Percentiles rank a stretch among this genome's conserved stretches.
These are phyloP conservation scores for Falcaria lacertinaria DNA, from an alignment of 2,888 invertebrate species.

Conservation along the genomic window DNA sequence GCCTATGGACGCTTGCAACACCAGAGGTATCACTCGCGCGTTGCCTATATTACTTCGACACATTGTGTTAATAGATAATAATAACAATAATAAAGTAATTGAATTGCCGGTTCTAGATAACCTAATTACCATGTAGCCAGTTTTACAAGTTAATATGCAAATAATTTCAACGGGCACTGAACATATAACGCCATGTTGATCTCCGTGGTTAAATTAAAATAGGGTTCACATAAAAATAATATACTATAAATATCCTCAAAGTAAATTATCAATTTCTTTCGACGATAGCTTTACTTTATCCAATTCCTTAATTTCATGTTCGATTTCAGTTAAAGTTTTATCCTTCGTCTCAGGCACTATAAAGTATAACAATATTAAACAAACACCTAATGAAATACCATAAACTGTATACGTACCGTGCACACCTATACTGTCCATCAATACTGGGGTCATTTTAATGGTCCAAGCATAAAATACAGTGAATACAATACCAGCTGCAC, in stretches of 20 bases:
- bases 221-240: neutral
- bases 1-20: too few relatives aligned
- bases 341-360: constrained; percentile 44
- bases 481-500: constrained; percentile 30
- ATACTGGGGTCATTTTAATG: constrained; percentile 34
- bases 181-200: too few relatives aligned
- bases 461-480: constrained; percentile 27
- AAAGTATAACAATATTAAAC: constrained; percentile 26
- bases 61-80: too few relatives aligned
- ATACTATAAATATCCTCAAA: neutral
- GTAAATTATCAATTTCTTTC: neutral
- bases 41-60: too few relatives aligned
- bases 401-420: constrained; percentile 32
- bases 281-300: neutral
- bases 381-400: constrained; percentile 21
- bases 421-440: constrained; percentile 30
- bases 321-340: constrained; percentile 38
- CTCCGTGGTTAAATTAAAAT: too few relatives aligned
- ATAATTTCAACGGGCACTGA: too few relatives aligned
- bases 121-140: too few relatives aligned
- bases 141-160: too few relatives aligned
- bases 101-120: too few relatives aligned
- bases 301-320: constrained; percentile 27
- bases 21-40: too few relatives aligned
- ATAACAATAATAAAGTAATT: too few relatives aligned